A percentile compares a stretch with the other conserved stretches of the same genome.
phyloP scores from a whole-genome alignment of 2,888 invertebrate species.

The Pollenia amentaria region DNA sequence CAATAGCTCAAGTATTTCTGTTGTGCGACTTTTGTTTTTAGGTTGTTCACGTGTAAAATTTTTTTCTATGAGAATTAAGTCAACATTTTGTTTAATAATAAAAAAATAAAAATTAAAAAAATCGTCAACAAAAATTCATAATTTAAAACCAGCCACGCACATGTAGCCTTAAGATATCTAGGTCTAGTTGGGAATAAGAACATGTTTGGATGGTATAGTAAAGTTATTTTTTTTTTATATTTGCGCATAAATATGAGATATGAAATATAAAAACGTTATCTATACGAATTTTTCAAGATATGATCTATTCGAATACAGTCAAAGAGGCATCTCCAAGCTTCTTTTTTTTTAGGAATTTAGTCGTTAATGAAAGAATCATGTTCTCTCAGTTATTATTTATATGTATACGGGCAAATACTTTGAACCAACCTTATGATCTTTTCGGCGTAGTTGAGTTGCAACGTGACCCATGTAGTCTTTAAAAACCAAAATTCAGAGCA shows the following conservation, averaged over 20 bases:
- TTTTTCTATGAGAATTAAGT: slow-evolving; percentile 28
- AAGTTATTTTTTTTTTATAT: not conserved
- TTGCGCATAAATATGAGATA: not conserved
- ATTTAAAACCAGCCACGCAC: slow-evolving; percentile 53
- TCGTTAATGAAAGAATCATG: too few species aligned
- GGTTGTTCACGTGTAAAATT: slow-evolving; percentile 49
- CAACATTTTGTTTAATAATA: slow-evolving; percentile 14
- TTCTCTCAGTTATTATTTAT: too few species aligned
- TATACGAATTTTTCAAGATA: too few species aligned
- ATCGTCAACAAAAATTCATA: not conserved
- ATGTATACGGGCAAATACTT: too few species aligned
- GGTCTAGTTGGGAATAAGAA: slow-evolving; percentile 5
- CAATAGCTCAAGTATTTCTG: slow-evolving; percentile 33
- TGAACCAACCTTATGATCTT: too few species aligned
- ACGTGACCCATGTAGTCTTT: too few species aligned
- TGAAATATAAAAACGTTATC: not conserved
- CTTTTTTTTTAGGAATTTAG: too few species aligned
- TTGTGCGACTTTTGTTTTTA: slow-evolving; percentile 41
- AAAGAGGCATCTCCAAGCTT: too few species aligned
- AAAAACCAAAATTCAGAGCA: too few species aligned
- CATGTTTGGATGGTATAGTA: not conserved
- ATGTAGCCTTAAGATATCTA: slow-evolving; percentile 45
- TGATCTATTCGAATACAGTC: too few species aligned
- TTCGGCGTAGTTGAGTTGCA: too few species aligned
- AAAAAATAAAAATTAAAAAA: too few species aligned